Evolutionary conservation across 2,888 invertebrate genomes (phyloP).

Genomic region (Microplitis manilae): DNA sequence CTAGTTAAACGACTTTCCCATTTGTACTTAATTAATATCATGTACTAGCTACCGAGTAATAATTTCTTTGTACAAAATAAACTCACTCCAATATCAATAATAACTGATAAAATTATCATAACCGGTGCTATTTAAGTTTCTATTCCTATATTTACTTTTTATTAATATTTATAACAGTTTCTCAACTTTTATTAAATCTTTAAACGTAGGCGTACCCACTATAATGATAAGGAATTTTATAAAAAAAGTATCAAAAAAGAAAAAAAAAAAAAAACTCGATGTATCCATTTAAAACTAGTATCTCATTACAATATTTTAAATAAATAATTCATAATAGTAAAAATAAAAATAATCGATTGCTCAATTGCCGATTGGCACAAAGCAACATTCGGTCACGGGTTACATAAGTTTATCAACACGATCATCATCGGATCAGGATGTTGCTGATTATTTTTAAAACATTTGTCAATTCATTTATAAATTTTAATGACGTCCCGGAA

Average conservation of each 20-base stretch:
- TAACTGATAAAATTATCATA: background rate
- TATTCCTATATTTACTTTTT: background rate
- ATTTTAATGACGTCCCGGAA: too few species aligned
- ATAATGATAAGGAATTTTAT: background rate
- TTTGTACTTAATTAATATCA: background rate
- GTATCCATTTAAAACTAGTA: background rate
- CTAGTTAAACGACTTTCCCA: conserved; percentile 25
- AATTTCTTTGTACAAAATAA: background rate
- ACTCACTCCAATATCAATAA: background rate
- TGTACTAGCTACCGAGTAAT: background rate
- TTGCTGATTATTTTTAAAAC: background rate
- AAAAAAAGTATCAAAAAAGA: background rate
- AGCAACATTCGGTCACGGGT: conserved; percentile 26
- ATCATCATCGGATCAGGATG: background rate
- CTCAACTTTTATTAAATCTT: too few species aligned
- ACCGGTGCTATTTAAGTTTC: background rate
- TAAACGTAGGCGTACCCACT: too few species aligned
- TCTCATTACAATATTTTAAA: too few species aligned
- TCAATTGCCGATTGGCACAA: conserved; percentile 30
- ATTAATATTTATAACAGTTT: background rate
- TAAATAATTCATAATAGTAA: conserved; percentile 1
- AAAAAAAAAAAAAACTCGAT: background rate
- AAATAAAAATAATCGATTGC: conserved; percentile 14
- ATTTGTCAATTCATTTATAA: background rate
- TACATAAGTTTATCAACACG: conserved; percentile 26